These are phyloP conservation scores for Anomalospiza imberbis DNA, from an alignment of 2,797 vertebrate species.

Conservation along the genomic window DNA sequence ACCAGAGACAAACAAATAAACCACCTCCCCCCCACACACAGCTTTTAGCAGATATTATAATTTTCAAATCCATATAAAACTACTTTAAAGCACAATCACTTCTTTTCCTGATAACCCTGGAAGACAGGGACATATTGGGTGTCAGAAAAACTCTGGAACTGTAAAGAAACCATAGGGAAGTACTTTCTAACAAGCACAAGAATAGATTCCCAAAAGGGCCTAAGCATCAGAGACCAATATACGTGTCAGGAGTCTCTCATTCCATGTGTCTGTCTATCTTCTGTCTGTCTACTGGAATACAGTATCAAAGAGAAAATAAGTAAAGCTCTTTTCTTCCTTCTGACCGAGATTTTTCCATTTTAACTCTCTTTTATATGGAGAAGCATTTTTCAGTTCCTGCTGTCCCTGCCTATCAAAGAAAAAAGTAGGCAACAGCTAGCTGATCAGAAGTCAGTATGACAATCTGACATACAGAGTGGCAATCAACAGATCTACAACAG, in stretches of 20 bases:
- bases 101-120: not conserved
- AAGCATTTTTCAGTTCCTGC: not conserved
- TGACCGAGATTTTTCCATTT: not conserved
- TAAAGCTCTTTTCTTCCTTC: not conserved
- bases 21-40: rapidly evolving
- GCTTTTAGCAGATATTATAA: not conserved
- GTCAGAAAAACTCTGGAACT: not conserved
- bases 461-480: not conserved
- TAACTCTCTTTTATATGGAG: not conserved
- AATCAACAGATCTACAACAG: not conserved
- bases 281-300: not conserved
- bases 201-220: not conserved
- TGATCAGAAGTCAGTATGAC: conserved; percentile 27
- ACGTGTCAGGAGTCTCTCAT: not conserved
- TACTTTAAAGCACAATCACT: not conserved
- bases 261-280: not conserved
- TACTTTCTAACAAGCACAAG: not conserved
- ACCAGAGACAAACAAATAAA: not conserved
- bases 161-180: not conserved
- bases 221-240: not conserved
- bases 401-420: not conserved
- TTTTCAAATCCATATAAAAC: not conserved
- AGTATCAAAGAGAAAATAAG: not conserved
- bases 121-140: not conserved
- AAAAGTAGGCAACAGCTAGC: not conserved